These are phyloP conservation scores for Spondyliosoma cantharus DNA, from an alignment of 2,797 vertebrate genomes.

Conservation along the genomic window DNA sequence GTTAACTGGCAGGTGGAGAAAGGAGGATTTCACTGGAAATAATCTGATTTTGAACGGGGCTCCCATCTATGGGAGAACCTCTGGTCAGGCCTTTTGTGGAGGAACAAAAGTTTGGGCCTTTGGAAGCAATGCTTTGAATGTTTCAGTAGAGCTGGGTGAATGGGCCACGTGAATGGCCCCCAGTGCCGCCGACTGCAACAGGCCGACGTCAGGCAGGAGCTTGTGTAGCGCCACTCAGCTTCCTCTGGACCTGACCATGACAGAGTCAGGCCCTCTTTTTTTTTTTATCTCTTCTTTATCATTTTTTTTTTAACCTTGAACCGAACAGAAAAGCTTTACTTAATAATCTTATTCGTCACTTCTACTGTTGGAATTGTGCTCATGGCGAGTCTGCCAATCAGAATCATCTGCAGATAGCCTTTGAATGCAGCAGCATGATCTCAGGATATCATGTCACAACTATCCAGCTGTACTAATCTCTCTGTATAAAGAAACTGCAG, in stretches of 20 bases:
- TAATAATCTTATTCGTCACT: constrained; percentile 19
- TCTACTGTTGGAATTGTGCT: constrained; percentile 8
- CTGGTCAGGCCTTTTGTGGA: constrained; percentile 86
- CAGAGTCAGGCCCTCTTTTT: constrained; percentile 24
- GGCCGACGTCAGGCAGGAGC: constrained; percentile 65
- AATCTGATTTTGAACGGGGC: constrained; percentile 93
- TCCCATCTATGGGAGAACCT: constrained; percentile 85
- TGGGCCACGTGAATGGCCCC: constrained; percentile 81
- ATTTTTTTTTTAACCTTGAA: constrained; percentile 45
- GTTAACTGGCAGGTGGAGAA: constrained; percentile 97
- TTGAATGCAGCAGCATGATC: constrained; percentile 2
- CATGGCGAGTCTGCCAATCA: constrained; percentile 2
- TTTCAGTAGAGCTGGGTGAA: constrained; percentile 82
- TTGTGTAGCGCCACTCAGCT: constrained; percentile 46
- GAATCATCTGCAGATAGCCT: constrained; percentile 5
- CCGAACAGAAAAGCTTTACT: constrained; percentile 28
- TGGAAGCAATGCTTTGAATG: constrained; percentile 85
- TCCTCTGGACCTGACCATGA: constrained; percentile 48
- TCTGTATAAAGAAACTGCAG: constrained; percentile 5
- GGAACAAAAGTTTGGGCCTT: constrained; percentile 88
- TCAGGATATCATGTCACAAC: constrained; percentile 19
- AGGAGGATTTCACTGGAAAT: constrained; percentile 93
- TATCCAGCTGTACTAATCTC: constrained; percentile 15
- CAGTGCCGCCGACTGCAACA: constrained; percentile 75
- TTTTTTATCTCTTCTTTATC: constrained; percentile 27